phyloP scores from a whole-genome alignment of 2,797 vertebrate species.

The Hippopotamyrus pictus region DNA sequence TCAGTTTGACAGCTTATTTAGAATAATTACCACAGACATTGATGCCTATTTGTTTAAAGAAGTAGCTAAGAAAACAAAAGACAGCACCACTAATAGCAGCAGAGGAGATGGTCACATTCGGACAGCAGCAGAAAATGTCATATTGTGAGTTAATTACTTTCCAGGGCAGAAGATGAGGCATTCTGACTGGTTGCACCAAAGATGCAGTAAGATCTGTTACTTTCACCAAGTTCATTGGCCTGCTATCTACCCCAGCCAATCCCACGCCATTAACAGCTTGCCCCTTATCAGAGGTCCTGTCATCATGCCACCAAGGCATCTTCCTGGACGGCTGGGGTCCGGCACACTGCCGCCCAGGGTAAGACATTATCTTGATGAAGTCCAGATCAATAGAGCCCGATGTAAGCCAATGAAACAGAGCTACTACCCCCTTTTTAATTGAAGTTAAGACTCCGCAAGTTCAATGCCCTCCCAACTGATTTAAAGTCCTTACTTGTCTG shows the following conservation, averaged over 20 bases:
- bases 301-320: slow-evolving; percentile 13
- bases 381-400: slow-evolving; percentile 44
- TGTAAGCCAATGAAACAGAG: slow-evolving; percentile 52
- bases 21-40: not conserved
- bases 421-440: slow-evolving; percentile 55
- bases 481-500: slow-evolving; percentile 34
- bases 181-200: not conserved
- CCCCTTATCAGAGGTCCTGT: slow-evolving; percentile 20
- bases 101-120: not conserved
- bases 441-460: slow-evolving; percentile 49
- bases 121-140: not conserved
- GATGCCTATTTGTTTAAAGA: not conserved
- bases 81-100: not conserved
- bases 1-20: not conserved
- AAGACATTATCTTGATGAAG: slow-evolving; percentile 66
- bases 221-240: not conserved
- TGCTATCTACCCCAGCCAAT: not conserved
- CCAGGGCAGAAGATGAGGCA: not conserved
- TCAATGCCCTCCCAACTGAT: slow-evolving; percentile 52
- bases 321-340: not conserved
- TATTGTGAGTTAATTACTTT: not conserved
- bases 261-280: slow-evolving; percentile 26
- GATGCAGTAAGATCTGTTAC: not conserved
- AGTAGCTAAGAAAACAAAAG: not conserved
- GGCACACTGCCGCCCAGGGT: slow-evolving; percentile 8